phyloP scores from a whole-genome alignment of 2,888 invertebrate species.

The Thymelicus lineola region DNA sequence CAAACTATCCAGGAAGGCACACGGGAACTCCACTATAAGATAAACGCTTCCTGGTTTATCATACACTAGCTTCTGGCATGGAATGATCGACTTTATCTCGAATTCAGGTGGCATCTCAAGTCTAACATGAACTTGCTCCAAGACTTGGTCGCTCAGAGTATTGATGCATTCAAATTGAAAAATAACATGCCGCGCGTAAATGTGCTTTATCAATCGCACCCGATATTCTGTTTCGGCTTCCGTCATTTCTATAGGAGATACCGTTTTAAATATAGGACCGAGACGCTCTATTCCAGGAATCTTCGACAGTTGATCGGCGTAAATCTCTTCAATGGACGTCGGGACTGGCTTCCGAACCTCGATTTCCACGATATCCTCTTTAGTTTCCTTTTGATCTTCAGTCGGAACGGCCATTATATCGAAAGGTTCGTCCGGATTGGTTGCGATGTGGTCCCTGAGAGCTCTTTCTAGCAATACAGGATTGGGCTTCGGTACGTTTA shows the following conservation, averaged over 20 bases:
- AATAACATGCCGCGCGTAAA: constrained; percentile 93
- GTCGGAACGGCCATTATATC: constrained; percentile 94
- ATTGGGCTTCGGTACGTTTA: constrained; percentile 91
- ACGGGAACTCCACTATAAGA: constrained; percentile 89
- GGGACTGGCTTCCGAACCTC: constrained; percentile 93
- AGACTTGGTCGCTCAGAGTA: constrained; percentile 96
- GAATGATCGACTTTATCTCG: constrained; percentile 88
- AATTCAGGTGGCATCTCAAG: constrained; percentile 94
- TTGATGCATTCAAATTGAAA: constrained; percentile 99
- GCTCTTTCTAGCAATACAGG: constrained; percentile 95
- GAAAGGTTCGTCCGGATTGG: constrained; percentile 90
- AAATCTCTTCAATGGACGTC: constrained; percentile 95
- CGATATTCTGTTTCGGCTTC: constrained; percentile 99
- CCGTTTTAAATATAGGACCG: constrained; percentile 95
- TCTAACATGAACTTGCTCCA: constrained; percentile 96
- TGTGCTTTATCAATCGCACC: constrained; percentile 97
- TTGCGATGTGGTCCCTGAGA: constrained; percentile 91
- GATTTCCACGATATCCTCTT: constrained; percentile 88
- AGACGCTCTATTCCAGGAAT: constrained; percentile 95
- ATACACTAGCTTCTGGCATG: constrained; percentile 92
- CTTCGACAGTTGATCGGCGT: constrained; percentile 91
- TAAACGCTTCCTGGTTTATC: constrained; percentile 95
- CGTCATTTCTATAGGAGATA: constrained; percentile 94
- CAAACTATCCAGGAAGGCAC: constrained; percentile 86
- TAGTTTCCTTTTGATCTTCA: constrained; percentile 92